Evolutionary conservation across 2,888 invertebrate genomes (phyloP), one percentile per base, ranked within the genome.

Genomic region (Drosophila merina): DNA sequence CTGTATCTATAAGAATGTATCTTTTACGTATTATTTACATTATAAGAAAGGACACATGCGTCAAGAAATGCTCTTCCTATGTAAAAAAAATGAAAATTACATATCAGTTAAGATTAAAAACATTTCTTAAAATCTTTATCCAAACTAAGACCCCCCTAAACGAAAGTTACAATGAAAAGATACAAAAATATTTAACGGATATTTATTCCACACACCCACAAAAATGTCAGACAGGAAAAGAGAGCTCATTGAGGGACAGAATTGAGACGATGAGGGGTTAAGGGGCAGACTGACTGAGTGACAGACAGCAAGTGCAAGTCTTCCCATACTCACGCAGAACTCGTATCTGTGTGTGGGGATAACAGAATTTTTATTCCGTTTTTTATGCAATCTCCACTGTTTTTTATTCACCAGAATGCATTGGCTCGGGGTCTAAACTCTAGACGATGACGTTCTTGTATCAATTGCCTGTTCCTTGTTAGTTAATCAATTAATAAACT

Each of bases 231-330:
- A 51, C 62, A 62, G 62, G 62, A 52, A 64, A 44, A 51, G 5
- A 45, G 9, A 45, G 50, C 8, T 10, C 36, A 33, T 56, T 30
- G 48, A 30, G 36, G 30, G 33, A 44, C n/a, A 10, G 31, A 44
- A 8, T 6, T 2, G 28, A 14, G 36, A 28, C 1, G 44, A 14
- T 42, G 28, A 28, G n/a, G 33, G 10, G n/a, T 12, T 42, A 12
- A 28, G n/a, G 33, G 10, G n/a, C 30, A 14, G n/a, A 28, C 44
- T 10, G 33, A 52, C 63, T 31, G 14, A 14, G 14, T 14, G 64
- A 47, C 62, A 40, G 47, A 51, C 47, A 62, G 30, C 64, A 64
- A 64, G 62, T 64, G 64, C 62, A 64, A 64, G 64, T 62, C 51
- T 52, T 62, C 14, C 62, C 31, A 12, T 26, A 60, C 31, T 20